Evolutionary conservation across 2,113 vertebrate genomes (phyloP).

Genomic region (Xyrauchen texanus): DNA sequence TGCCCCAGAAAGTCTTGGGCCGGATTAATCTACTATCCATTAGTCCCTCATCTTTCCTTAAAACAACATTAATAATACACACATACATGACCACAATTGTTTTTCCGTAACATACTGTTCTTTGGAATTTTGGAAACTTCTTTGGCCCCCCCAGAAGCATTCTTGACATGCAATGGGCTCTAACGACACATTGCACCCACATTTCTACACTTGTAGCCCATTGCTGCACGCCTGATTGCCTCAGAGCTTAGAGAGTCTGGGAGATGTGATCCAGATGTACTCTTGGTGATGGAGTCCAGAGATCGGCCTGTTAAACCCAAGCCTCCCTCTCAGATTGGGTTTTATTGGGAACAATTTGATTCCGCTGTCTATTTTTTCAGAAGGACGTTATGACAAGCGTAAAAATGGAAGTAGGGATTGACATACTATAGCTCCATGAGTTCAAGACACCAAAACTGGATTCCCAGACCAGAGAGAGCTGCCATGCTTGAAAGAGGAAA

Average conservation of each 20-base stretch:
- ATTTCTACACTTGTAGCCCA: slow-evolving; percentile 60
- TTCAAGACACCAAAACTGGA: background rate
- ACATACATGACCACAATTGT: background rate
- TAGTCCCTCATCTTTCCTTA: background rate
- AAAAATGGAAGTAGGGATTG: slow-evolving; percentile 67
- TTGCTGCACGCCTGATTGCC: slow-evolving; percentile 74
- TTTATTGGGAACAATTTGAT: slow-evolving; percentile 48
- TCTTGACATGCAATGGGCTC: slow-evolving; percentile 62
- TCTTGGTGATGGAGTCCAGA: slow-evolving; percentile 84
- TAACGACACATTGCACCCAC: slow-evolving; percentile 69
- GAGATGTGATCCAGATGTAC: slow-evolving; percentile 85
- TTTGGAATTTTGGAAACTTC: slow-evolving; percentile 37
- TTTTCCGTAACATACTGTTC: slow-evolving; percentile 20
- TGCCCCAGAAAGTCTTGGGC: no score
- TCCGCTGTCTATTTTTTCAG: slow-evolving; percentile 36
- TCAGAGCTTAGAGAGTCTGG: slow-evolving; percentile 38
- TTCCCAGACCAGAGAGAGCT: slow-evolving; percentile 28
- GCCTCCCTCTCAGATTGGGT: slow-evolving; percentile 73
- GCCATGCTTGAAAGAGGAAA: background rate
- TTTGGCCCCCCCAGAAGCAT: slow-evolving; percentile 42
- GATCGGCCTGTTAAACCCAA: slow-evolving; percentile 77
- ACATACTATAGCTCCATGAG: slow-evolving; percentile 59
- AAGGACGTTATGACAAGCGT: slow-evolving; percentile 43
- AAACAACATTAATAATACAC: background rate
- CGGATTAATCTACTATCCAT: background rate